phyloP scores from a whole-genome alignment of 2,797 vertebrate species.

The Macropodus opercularis region DNA sequence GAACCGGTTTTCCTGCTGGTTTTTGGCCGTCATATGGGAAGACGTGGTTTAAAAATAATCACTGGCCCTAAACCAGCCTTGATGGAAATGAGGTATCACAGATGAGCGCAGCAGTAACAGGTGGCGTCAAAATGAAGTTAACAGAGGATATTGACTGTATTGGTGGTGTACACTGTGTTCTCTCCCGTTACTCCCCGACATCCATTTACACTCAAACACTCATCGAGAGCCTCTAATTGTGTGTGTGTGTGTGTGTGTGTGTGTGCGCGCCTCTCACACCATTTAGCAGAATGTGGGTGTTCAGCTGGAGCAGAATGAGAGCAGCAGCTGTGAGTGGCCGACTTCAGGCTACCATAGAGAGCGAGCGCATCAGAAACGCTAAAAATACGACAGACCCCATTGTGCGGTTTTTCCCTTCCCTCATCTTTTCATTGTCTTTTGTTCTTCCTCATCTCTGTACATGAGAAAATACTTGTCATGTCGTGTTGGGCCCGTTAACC shows the following conservation, averaged over 20 bases:
- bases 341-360: conserved; percentile 43
- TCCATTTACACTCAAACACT: conserved; percentile 23
- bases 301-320: conserved; percentile 59
- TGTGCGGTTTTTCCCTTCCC: neutral
- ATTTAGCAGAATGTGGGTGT: conserved; percentile 46
- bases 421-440: neutral
- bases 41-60: no score
- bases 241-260: conserved; percentile 7
- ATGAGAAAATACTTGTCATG: conserved; percentile 18
- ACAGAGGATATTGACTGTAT: no score
- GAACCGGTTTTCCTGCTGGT: no score
- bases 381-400: neutral
- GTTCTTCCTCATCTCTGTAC: conserved; percentile 3
- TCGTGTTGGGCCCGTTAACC: conserved; percentile 31
- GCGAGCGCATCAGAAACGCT: conserved; percentile 2
- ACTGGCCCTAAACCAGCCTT: no score
- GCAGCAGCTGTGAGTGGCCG: conserved; percentile 60
- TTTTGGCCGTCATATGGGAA: no score
- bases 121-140: no score
- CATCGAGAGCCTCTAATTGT: neutral
- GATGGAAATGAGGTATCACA: no score
- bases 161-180: no score
- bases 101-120: no score
- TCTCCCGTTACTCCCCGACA: neutral
- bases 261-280: conserved; percentile 2